A percentile compares a stretch with the other conserved stretches of the same genome.
phyloP scores from a whole-genome alignment of 2,113 vertebrate genomes.

The Sterrhoptilus dennistouni region DNA sequence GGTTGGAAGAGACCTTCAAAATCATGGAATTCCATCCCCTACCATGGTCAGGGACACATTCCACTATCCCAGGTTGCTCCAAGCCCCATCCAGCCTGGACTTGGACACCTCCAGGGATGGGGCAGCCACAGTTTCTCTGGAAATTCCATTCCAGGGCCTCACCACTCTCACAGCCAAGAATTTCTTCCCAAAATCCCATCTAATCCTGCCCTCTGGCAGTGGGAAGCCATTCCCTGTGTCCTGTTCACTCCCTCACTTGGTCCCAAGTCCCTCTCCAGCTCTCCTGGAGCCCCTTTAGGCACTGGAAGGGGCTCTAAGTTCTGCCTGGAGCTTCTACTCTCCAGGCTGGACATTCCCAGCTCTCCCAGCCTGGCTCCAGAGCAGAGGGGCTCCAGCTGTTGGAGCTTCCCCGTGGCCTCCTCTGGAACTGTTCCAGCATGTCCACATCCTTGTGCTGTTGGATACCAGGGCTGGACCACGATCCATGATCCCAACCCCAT shows the following conservation, averaged over 20 bases:
- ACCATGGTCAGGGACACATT: neutral
- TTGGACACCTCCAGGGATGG: neutral
- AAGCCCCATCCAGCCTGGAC: fast-evolving
- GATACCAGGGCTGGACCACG: fast-evolving
- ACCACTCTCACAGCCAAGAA: fast-evolving
- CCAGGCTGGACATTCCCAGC: neutral
- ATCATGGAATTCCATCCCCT: neutral
- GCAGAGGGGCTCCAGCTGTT: neutral
- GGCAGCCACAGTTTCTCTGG: neutral
- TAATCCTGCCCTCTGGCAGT: fast-evolving
- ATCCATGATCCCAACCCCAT: neutral
- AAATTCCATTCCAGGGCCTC: fast-evolving
- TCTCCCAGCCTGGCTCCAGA: neutral
- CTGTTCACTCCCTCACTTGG: neutral
- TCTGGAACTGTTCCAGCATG: fast-evolving
- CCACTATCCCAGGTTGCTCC: neutral
- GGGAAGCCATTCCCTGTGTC: neutral
- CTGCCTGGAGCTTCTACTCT: fast-evolving
- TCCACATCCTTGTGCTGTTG: fast-evolving
- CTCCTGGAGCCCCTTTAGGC: neutral
- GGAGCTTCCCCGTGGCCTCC: fast-evolving
- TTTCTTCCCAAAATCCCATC: neutral
- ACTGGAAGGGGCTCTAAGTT: fast-evolving
- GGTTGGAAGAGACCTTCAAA: neutral
- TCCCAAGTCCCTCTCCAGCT: neutral